Percentiles rank a stretch among this genome's conserved stretches.
These are phyloP conservation scores for Brenthis daphne DNA, from an alignment of 2,888 invertebrate genomes.

Conservation along the genomic window DNA sequence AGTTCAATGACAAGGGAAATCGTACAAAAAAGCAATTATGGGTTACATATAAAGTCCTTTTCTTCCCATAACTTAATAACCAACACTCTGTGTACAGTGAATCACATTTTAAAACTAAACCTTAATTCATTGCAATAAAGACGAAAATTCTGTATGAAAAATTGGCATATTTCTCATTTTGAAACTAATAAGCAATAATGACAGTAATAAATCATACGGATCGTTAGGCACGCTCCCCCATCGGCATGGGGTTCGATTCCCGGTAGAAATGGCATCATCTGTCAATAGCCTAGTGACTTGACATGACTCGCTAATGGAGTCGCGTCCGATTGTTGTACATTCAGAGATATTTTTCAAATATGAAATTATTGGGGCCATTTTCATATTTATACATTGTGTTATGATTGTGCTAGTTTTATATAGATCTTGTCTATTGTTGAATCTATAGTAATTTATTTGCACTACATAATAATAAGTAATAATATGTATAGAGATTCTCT, in stretches of 20 bases:
- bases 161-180: conserved; percentile 61
- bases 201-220: conserved; percentile 82
- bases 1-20: conserved; percentile 55
- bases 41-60: conserved; percentile 56
- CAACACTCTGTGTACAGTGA: conserved; percentile 37
- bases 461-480: too few relatives aligned
- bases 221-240: conserved; percentile 78
- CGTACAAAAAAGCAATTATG: conserved; percentile 69
- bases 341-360: conserved; percentile 52
- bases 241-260: conserved; percentile 76
- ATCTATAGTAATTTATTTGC: too few relatives aligned
- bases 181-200: conserved; percentile 63
- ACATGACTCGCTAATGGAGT: conserved; percentile 79
- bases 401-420: too few relatives aligned
- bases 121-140: conserved; percentile 27
- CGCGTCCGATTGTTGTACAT: conserved; percentile 59
- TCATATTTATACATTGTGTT: too few relatives aligned
- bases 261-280: conserved; percentile 80
- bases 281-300: conserved; percentile 79
- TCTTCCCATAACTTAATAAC: conserved; percentile 37
- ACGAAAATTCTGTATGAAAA: conserved; percentile 29
- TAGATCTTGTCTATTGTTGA: too few relatives aligned
- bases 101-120: conserved; percentile 21
- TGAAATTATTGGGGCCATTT: conserved; percentile 26
- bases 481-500: too few relatives aligned